Conservation (phyloP, 2,888 invertebrate genomes). For the Nymphalis c-album region DNA sequence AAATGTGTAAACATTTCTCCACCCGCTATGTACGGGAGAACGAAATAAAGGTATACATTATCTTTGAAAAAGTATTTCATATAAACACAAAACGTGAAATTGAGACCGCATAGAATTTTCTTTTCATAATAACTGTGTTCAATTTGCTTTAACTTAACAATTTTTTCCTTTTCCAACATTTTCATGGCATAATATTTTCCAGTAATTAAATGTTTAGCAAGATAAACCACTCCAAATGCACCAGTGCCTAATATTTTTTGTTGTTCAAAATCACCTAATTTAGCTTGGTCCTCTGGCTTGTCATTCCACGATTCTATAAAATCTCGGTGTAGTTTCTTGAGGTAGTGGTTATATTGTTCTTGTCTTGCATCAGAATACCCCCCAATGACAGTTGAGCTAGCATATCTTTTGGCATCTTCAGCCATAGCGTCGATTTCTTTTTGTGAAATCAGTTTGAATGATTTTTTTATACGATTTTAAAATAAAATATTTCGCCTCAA, state of each 20-base stretch:
- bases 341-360: slow-evolving; percentile 61
- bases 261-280: slow-evolving; percentile 85
- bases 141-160: slow-evolving; percentile 93
- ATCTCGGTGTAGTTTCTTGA: slow-evolving; percentile 61
- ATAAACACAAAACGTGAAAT: slow-evolving; percentile 93
- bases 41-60: slow-evolving; percentile 90
- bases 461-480: slow-evolving; percentile 8
- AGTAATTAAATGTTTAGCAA: slow-evolving; percentile 82
- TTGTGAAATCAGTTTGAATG: slow-evolving; percentile 32
- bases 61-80: slow-evolving; percentile 94
- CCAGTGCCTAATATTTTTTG: slow-evolving; percentile 91
- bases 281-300: slow-evolving; percentile 52
- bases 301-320: slow-evolving; percentile 71
- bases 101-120: slow-evolving; percentile 90
- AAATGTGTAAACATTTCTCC: slow-evolving; percentile 93
- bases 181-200: slow-evolving; percentile 92
- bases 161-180: slow-evolving; percentile 91
- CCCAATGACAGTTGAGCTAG: slow-evolving; percentile 41
- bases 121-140: slow-evolving; percentile 95
- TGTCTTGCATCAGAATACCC: slow-evolving; percentile 64
- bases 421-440: slow-evolving; percentile 44
- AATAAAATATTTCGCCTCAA: slow-evolving; percentile 12
- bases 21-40: slow-evolving; percentile 90
- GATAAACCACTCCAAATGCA: slow-evolving; percentile 93
- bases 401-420: slow-evolving; percentile 46